Base-by-base conservation (phyloP, 1,140 invertebrate species). In the Caenorhabditis latens region DNA sequence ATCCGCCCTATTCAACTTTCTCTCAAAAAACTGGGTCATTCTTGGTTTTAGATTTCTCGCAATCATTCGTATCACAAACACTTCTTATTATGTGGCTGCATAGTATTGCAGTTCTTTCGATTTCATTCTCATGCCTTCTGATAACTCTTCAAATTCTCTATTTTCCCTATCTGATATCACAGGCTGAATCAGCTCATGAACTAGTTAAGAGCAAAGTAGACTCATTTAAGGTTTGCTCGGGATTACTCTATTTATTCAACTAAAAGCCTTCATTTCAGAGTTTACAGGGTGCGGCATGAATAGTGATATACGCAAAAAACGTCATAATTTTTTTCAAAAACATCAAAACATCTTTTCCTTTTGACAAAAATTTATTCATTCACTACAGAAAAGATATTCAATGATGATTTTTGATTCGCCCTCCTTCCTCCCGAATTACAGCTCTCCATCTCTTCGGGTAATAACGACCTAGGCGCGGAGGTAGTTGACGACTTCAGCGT, bases 61-160 rank as follows among this genome's bases (percentile, higher is more conserved):
- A 53, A 43, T 50, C 46, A 24, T 46, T 9, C 43, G 6, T 5
- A 48, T 46, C 24, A 5, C 13, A 16, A 9, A 46, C 46, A 32
- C 19, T 6, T 43, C 13, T 75, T 75, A 4, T 6, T 14, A 79
- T 79, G 71, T 79, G 71, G 71, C 46, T 79, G n/a, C n/a, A 79
- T 53, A 79, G 4, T 79, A 48, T 79, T 53, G 71, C 71, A 21
- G 71, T 46, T 79, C 71, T 79, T 24, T 79, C 71, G 16, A 79
- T 79, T 79, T 79, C 71, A 32, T 50, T 79, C 71, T 79, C 71
- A 50, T 79, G 71, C 24, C 71, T 79, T 50, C 71, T 79, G 2
- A 79, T 79, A 24, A 79, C 50, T 24, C 46, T 79, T 79, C 71
- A 79, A 50, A 50, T 79, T 24, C 32, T 79, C 53, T 79, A 79